Percentiles rank a stretch among this genome's conserved stretches.
These are phyloP conservation scores for Gallinago solitaria DNA, from an alignment of 2,797 vertebrate species.

Conservation along the genomic window DNA sequence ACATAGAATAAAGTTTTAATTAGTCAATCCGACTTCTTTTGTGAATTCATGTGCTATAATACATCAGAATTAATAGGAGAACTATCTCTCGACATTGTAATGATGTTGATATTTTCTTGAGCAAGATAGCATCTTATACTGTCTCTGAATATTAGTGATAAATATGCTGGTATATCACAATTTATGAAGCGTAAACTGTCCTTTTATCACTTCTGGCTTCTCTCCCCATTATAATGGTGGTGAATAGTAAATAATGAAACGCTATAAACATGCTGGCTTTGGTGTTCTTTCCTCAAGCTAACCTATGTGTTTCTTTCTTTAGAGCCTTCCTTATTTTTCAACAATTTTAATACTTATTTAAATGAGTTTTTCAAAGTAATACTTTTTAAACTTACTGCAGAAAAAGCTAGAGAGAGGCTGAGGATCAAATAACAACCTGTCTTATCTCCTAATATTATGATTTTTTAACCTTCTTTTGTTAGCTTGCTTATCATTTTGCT, in stretches of 20 bases:
- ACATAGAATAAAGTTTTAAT: conserved; percentile 69
- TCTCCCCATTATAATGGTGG: background rate
- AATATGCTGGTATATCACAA: background rate
- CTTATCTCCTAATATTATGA: background rate
- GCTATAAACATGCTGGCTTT: background rate
- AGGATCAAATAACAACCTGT: background rate
- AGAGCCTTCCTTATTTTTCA: background rate
- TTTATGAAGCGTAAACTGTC: background rate
- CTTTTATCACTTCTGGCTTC: conserved; percentile 18
- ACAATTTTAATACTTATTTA: background rate
- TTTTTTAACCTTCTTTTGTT: background rate
- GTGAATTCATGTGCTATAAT: background rate
- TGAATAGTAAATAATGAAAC: conserved; percentile 10
- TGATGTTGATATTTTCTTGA: conserved; percentile 8
- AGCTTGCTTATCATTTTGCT: background rate
- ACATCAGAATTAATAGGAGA: conserved; percentile 21
- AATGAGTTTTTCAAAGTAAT: background rate
- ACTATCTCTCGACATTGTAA: background rate
- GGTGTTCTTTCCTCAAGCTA: background rate
- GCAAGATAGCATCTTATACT: background rate
- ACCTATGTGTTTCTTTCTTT: background rate
- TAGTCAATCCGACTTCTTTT: background rate
- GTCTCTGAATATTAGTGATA: conserved; percentile 32
- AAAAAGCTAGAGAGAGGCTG: background rate
- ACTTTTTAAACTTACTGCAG: background rate